Conservation (phyloP, 2,797 vertebrate genomes). For the Peromyscus nudipes region DNA sequence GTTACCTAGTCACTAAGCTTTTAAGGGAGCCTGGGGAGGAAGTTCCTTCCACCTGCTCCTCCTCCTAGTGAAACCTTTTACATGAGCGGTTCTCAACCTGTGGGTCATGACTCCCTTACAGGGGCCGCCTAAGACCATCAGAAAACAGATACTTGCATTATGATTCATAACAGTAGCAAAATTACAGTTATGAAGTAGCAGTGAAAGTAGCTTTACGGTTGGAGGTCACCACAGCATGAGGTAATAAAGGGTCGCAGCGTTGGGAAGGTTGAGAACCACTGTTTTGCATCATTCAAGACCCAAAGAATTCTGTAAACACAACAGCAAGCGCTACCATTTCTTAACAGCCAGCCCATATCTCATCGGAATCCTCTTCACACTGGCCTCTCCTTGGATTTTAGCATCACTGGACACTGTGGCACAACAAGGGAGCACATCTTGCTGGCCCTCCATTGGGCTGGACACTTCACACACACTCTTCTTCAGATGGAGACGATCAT, state of each 20-base stretch:
- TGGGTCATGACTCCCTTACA: neutral
- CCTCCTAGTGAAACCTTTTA: neutral
- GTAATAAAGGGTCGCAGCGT: neutral
- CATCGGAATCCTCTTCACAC: neutral
- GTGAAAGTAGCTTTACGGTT: neutral
- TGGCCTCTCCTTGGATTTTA: neutral
- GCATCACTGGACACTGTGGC: neutral
- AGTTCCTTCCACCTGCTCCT: neutral
- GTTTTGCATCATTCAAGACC: neutral
- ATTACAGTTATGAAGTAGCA: neutral
- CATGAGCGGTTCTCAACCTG: neutral
- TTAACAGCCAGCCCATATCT: neutral
- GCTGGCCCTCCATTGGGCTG: neutral
- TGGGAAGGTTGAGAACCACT: neutral
- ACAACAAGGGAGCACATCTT: neutral
- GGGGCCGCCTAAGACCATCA: neutral
- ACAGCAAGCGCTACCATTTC: neutral
- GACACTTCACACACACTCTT: neutral
- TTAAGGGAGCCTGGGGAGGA: neutral
- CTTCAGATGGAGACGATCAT: neutral
- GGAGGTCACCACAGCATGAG: neutral
- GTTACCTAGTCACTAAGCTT: neutral
- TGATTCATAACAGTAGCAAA: too few relatives aligned
- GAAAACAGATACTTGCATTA: neutral
- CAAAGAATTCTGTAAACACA: neutral